Percentiles rank a stretch among this genome's conserved stretches.
phyloP scores from a whole-genome alignment of 2,888 invertebrate genomes.

The Ectobius pallidus region DNA sequence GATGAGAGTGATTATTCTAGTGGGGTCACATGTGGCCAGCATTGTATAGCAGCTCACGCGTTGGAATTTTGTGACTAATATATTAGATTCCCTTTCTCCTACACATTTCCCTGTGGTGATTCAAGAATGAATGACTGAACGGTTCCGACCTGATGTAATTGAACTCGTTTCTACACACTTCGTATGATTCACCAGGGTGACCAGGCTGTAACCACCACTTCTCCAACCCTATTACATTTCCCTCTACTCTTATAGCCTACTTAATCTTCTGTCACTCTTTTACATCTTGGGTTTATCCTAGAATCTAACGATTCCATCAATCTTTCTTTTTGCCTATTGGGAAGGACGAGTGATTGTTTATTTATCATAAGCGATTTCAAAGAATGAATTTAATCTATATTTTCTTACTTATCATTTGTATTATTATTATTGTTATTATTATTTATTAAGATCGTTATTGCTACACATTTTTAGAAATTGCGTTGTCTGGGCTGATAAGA shows the following conservation, averaged over 20 bases:
- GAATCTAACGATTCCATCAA: too few species aligned
- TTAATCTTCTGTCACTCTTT: background rate
- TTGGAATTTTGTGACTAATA: constrained; percentile 16
- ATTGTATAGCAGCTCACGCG: constrained; percentile 18
- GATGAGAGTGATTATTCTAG: too few species aligned
- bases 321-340: too few species aligned
- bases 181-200: background rate
- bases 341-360: too few species aligned
- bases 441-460: too few species aligned
- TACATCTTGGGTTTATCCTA: background rate
- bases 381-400: too few species aligned
- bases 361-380: too few species aligned
- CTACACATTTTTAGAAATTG: too few species aligned
- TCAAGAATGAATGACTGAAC: constrained; percentile 18
- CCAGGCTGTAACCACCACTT: background rate
- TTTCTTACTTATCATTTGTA: too few species aligned
- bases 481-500: too few species aligned
- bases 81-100: background rate
- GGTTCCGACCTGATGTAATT: background rate
- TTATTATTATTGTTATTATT: too few species aligned
- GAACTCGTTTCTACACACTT: background rate
- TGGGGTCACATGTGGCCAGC: constrained; percentile 20
- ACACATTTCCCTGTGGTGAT: constrained; percentile 6
- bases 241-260: too few species aligned
- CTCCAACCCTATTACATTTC: background rate